A percentile compares a stretch with the other conserved stretches of the same genome.
These are phyloP conservation scores for Bathybates hornii DNA, from an alignment of 2,113 vertebrate species.

Conservation along the genomic window DNA sequence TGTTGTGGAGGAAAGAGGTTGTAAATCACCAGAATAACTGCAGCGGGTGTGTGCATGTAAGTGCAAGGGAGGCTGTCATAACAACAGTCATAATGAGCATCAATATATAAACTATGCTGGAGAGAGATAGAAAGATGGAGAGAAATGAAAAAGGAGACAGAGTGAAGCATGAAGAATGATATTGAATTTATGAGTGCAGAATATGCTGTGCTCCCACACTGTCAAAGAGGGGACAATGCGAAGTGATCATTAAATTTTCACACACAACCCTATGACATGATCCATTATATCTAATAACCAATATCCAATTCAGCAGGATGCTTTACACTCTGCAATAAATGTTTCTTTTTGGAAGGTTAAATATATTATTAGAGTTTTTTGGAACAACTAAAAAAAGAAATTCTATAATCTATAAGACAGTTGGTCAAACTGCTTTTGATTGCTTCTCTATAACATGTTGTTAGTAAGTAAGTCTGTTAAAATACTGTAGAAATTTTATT, in stretches of 20 bases:
- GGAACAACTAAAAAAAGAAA: neutral
- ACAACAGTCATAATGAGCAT: constrained; percentile 55
- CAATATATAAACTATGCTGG: constrained; percentile 29
- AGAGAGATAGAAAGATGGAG: neutral
- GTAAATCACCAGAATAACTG: constrained; percentile 42
- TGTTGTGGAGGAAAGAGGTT: constrained; percentile 19
- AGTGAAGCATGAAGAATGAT: constrained; percentile 1
- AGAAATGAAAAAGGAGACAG: neutral
- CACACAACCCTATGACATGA: neutral
- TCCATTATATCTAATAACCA: constrained; percentile 2
- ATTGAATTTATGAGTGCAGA: constrained; percentile 7
- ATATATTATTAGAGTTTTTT: neutral
- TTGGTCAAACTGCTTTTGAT: neutral
- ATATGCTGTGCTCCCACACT: neutral
- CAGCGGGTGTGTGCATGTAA: constrained; percentile 2
- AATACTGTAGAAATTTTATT: neutral
- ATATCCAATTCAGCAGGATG: neutral
- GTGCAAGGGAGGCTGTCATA: constrained; percentile 51
- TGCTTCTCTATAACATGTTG: neutral
- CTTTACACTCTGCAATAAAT: neutral
- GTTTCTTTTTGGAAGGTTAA: neutral
- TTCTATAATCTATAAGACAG: neutral
- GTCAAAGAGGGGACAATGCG: constrained; percentile 1
- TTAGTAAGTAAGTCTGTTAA: neutral
- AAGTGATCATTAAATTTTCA: constrained; percentile 16